Evolutionary conservation across 2,888 invertebrate genomes (phyloP).

Genomic region (Epinotia demarniana): DNA sequence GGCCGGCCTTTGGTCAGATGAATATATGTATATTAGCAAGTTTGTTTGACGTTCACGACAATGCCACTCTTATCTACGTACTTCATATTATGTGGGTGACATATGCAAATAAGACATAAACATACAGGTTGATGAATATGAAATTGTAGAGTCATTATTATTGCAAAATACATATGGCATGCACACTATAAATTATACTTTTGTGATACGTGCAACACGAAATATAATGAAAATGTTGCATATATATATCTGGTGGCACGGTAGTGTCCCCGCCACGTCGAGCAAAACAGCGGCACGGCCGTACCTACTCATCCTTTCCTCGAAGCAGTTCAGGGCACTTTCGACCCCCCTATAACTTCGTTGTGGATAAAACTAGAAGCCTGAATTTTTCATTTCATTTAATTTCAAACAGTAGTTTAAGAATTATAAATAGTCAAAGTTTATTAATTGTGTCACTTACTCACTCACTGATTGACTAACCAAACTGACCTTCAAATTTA

Average conservation of each 20-base stretch:
- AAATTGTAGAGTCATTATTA: conserved; percentile 2
- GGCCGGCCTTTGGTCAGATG: not conserved
- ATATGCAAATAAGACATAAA: not conserved
- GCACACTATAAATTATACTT: not conserved
- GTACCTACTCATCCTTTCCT: too few relatives aligned
- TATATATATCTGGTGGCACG: not conserved
- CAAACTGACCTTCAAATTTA: too few relatives aligned
- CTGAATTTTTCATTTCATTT: too few relatives aligned
- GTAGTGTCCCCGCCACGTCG: too few relatives aligned
- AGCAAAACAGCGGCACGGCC: too few relatives aligned
- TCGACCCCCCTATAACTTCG: too few relatives aligned
- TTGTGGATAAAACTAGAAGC: too few relatives aligned
- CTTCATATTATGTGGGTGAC: not conserved
- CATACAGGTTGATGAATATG: not conserved
- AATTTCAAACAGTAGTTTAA: too few relatives aligned
- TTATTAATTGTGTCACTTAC: too few relatives aligned
- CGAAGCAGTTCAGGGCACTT: too few relatives aligned
- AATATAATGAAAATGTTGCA: not conserved
- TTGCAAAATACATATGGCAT: not conserved
- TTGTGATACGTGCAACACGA: not conserved
- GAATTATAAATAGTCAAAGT: too few relatives aligned
- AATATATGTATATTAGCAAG: not conserved
- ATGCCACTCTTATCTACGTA: not conserved
- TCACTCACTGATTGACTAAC: too few relatives aligned
- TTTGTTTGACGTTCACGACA: not conserved